phyloP scores from a whole-genome alignment of 2,113 vertebrate species.

The Glaucidium brasilianum region DNA sequence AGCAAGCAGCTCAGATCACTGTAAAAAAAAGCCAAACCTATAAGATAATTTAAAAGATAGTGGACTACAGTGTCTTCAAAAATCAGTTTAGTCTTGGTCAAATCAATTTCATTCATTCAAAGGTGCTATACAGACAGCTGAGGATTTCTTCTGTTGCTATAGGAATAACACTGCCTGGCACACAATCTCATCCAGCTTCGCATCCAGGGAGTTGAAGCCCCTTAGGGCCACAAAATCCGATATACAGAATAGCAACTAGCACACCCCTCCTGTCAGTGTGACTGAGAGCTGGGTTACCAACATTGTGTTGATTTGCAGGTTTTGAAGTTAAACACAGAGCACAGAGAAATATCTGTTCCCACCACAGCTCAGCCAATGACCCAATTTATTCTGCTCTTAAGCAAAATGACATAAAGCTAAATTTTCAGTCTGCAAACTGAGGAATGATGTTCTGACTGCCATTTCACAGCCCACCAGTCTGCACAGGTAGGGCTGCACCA shows the following conservation, averaged over 20 bases:
- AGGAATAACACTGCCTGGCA: background rate
- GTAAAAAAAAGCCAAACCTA: background rate
- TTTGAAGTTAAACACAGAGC: background rate
- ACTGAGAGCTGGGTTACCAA: background rate
- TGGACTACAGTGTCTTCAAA: background rate
- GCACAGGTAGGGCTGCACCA: background rate
- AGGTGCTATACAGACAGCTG: background rate
- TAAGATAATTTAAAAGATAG: background rate
- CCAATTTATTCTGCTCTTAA: background rate
- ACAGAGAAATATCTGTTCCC: background rate
- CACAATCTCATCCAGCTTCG: background rate
- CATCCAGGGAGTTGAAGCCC: background rate
- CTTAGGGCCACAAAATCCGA: rapidly evolving
- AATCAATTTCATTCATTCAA: background rate
- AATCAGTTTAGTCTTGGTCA: background rate
- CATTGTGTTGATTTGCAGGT: background rate
- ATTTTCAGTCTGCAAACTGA: background rate
- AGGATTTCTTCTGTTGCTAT: background rate
- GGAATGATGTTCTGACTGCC: background rate
- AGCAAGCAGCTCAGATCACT: background rate
- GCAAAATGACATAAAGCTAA: background rate
- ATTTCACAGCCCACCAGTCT: background rate
- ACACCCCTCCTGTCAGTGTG: background rate
- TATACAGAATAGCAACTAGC: background rate
- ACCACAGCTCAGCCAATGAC: background rate